A percentile compares a stretch with the other conserved stretches of the same genome.
phyloP scores from a whole-genome alignment of 2,113 vertebrate genomes.

The Cariama cristata region DNA sequence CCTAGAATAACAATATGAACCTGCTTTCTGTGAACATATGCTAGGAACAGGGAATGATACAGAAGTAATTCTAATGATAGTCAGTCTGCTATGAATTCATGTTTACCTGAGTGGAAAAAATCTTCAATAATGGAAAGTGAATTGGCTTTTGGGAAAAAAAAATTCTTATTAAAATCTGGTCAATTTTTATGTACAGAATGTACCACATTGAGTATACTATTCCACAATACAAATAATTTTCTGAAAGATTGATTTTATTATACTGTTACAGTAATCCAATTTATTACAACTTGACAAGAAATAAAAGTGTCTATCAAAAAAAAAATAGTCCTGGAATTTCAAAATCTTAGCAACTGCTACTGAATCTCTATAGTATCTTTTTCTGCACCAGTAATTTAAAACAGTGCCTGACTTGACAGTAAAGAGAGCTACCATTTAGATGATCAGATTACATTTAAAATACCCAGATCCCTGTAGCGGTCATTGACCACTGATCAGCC shows the following conservation, averaged over 20 bases:
- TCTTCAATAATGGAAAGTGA: background rate
- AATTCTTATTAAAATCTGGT: background rate
- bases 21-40: background rate
- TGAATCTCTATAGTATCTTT: background rate
- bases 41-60: background rate
- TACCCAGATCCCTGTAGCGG: background rate
- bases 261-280: conserved; percentile 15
- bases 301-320: background rate
- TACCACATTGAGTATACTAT: background rate
- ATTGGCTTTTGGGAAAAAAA: conserved; percentile 9
- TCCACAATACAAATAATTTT: conserved; percentile 29
- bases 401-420: background rate
- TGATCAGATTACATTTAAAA: background rate
- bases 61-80: conserved; percentile 33
- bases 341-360: background rate
- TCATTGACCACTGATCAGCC: background rate
- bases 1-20: background rate
- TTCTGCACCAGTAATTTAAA: background rate
- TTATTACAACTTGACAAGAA: conserved; percentile 34
- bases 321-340: background rate
- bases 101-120: conserved; percentile 19
- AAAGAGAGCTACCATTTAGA: background rate
- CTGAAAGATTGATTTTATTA: conserved; percentile 24
- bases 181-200: conserved; percentile 26
- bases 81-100: background rate